phyloP scores from a whole-genome alignment of 2,888 invertebrate genomes.

The Apodemia duryi region DNA sequence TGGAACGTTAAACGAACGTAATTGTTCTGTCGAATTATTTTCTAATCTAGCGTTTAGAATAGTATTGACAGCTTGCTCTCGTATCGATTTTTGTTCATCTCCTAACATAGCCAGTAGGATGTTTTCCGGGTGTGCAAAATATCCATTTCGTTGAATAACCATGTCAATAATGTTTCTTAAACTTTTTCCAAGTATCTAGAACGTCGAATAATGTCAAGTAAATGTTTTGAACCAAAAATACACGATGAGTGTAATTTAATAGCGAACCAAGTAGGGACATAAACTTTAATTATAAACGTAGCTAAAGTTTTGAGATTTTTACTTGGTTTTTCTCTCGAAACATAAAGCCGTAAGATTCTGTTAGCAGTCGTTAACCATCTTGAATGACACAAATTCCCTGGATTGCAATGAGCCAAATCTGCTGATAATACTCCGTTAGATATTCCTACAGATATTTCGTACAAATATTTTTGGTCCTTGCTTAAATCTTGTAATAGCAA shows the following conservation, averaged over 20 bases:
- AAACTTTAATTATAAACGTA: not conserved
- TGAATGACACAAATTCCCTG: no score
- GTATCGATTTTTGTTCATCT: not conserved
- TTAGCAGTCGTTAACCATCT: no score
- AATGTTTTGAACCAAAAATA: not conserved
- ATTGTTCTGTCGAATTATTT: no score
- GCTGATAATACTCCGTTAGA: no score
- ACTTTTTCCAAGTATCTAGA: not conserved
- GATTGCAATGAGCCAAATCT: no score
- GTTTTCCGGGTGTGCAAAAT: constrained; percentile 1
- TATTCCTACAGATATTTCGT: no score
- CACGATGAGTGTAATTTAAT: not conserved
- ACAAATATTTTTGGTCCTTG: no score
- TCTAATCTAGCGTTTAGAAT: no score
- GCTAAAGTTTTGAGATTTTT: constrained; percentile 16
- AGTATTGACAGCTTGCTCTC: no score
- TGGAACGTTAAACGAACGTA: no score
- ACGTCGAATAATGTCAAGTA: not conserved
- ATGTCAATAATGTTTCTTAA: not conserved
- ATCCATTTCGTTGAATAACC: constrained; percentile 9
- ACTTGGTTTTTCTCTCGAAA: constrained; percentile 5
- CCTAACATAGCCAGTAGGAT: constrained; percentile 2
- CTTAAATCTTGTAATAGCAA: no score
- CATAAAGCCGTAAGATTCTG: no score
- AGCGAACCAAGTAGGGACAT: not conserved